Evolutionary conservation across 1,140 invertebrate genomes (phyloP).

Genomic region (Cydia fagiglandana): DNA sequence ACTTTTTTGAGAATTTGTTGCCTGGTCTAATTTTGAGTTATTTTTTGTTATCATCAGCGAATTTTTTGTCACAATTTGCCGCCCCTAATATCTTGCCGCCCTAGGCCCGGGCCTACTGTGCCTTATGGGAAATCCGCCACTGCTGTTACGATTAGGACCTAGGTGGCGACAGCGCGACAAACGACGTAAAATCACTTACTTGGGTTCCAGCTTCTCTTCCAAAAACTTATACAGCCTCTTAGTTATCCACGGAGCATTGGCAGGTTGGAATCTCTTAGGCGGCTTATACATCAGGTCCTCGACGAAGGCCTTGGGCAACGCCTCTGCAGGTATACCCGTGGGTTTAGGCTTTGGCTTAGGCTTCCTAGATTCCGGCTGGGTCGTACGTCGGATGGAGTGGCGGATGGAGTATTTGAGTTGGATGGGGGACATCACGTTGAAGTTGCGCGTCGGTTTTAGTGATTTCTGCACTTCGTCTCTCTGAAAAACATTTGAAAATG

Average conservation of each 20-base stretch:
- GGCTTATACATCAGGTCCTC: constrained; percentile 71
- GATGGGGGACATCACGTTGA: constrained; percentile 52
- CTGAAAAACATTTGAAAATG: constrained; percentile 44
- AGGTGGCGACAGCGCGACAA: no score
- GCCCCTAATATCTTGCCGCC: no score
- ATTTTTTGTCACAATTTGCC: no score
- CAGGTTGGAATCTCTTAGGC: constrained; percentile 59
- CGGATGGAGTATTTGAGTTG: constrained; percentile 37
- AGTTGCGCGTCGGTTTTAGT: constrained; percentile 44
- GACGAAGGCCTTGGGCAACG: constrained; percentile 52
- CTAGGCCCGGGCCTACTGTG: no score
- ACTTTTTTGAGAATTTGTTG: no score
- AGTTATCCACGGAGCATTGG: constrained; percentile 63
- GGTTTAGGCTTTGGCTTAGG: constrained; percentile 37
- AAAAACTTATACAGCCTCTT: constrained; percentile 67
- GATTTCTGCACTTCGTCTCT: constrained; percentile 54
- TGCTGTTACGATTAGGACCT: no score
- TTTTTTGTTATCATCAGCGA: no score
- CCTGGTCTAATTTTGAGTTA: no score
- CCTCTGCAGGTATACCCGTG: constrained; percentile 37
- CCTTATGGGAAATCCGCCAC: no score
- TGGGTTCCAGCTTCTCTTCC: constrained; percentile 65
- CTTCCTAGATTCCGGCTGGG: constrained; percentile 30
- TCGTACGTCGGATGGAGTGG: constrained; percentile 26
- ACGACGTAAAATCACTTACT: constrained; percentile 44